A percentile compares a stretch with the other conserved stretches of the same genome.
These are phyloP conservation scores for Sycophaga agraensis DNA, from an alignment of 1,140 invertebrate genomes.

Conservation along the genomic window DNA sequence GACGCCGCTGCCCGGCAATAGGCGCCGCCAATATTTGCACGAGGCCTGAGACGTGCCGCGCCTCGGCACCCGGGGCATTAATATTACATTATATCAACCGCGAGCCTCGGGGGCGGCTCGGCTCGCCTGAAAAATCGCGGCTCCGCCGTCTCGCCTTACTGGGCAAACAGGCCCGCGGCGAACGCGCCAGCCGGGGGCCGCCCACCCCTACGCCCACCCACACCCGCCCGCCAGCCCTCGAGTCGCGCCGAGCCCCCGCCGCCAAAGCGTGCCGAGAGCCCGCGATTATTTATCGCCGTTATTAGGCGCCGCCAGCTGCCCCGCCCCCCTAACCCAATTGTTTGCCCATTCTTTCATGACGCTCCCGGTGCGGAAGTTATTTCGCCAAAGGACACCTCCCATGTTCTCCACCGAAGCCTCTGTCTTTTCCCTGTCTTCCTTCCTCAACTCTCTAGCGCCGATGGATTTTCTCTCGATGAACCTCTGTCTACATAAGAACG, in stretches of 20 bases:
- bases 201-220: constrained; percentile 38
- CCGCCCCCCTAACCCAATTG: not conserved
- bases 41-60: constrained; percentile 45
- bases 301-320: constrained; percentile 10
- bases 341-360: constrained; percentile 25
- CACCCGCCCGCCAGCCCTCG: constrained; percentile 4
- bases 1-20: constrained; percentile 3
- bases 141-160: constrained; percentile 48
- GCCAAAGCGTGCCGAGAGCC: not conserved
- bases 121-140: not conserved
- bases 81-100: constrained; percentile 58
- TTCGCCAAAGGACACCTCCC: too few relatives aligned
- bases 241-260: constrained; percentile 11
- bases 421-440: not conserved
- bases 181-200: too few relatives aligned
- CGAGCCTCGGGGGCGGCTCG: constrained; percentile 41
- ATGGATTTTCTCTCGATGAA: too few relatives aligned
- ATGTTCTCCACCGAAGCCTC: too few relatives aligned
- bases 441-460: too few relatives aligned
- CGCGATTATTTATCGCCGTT: constrained; percentile 27
- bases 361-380: constrained; percentile 12
- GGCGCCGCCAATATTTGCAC: constrained; percentile 48
- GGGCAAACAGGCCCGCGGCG: constrained; percentile 43
- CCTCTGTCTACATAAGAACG: too few relatives aligned
- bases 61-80: constrained; percentile 52